Percentiles rank a stretch among this genome's conserved stretches.
phyloP scores from a whole-genome alignment of 2,113 vertebrate species.

The Lepus europaeus region DNA sequence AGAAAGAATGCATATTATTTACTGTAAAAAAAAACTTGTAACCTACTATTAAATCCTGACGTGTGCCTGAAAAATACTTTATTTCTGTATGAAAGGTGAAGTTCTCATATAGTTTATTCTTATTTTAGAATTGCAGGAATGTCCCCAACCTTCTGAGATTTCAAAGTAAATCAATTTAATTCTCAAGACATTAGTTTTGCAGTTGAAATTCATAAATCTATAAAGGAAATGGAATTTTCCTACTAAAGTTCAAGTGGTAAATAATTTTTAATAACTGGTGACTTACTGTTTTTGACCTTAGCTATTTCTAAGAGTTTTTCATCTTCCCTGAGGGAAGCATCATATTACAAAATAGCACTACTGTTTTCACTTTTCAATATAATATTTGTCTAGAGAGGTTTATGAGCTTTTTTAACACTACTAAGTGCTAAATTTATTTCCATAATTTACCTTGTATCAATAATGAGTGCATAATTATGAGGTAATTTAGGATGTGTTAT shows the following conservation, averaged over 20 bases:
- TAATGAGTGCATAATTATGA: constrained; percentile 28
- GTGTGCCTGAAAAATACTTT: not conserved
- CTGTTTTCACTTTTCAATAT: constrained; percentile 2
- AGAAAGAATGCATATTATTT: not conserved
- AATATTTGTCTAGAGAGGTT: not conserved
- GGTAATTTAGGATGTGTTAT: not conserved
- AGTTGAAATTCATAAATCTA: constrained; percentile 50
- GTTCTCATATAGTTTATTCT: not conserved
- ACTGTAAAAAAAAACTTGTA: not conserved
- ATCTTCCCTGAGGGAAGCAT: constrained; percentile 59
- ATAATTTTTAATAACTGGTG: constrained; percentile 71
- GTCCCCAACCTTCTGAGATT: not conserved
- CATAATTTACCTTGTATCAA: constrained; percentile 9
- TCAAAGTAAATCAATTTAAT: constrained; percentile 56
- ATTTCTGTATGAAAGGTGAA: not conserved
- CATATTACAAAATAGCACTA: not conserved
- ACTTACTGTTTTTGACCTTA: constrained; percentile 60
- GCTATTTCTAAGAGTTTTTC: constrained; percentile 51
- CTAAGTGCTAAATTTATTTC: not conserved
- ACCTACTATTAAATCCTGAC: not conserved
- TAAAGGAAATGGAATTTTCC: constrained; percentile 42
- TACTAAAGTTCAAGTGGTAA: constrained; percentile 66
- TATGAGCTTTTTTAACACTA: not conserved
- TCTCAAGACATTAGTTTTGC: constrained; percentile 36
- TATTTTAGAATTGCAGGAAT: constrained; percentile 30